These are phyloP conservation scores for Ageneiosus marmoratus DNA, from an alignment of 2,113 vertebrate genomes.

Conservation along the genomic window DNA sequence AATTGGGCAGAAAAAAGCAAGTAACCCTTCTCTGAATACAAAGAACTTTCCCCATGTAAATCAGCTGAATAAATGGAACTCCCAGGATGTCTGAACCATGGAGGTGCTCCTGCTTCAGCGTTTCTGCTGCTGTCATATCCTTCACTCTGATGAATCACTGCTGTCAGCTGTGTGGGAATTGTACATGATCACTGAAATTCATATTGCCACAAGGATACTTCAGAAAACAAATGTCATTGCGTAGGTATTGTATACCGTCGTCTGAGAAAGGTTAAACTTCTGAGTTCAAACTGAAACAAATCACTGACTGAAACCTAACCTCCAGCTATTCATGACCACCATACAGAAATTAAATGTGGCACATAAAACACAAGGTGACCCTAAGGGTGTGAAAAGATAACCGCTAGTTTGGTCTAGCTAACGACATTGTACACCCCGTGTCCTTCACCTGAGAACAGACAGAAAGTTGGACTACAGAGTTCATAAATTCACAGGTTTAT, in stretches of 20 bases:
- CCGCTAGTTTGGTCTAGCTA: slow-evolving; percentile 6
- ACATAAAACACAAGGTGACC: slow-evolving; percentile 38
- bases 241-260: not conserved
- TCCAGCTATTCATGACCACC: not conserved
- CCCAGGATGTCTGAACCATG: not conserved
- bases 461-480: not conserved
- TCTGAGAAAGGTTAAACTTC: slow-evolving; percentile 11
- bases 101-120: not conserved
- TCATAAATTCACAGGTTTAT: slow-evolving; percentile 4
- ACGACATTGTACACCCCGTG: too few relatives aligned
- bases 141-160: not conserved
- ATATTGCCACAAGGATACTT: not conserved
- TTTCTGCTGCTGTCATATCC: not conserved
- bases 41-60: too few relatives aligned
- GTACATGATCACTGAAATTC: not conserved
- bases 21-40: too few relatives aligned
- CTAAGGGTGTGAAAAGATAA: not conserved
- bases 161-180: not conserved
- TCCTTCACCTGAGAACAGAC: too few relatives aligned
- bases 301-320: not conserved
- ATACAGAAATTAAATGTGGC: not conserved
- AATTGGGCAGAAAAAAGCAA: too few relatives aligned
- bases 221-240: not conserved
- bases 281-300: not conserved
- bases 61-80: too few relatives aligned